Base-by-base conservation (phyloP, 2,888 invertebrate genomes). In the Apamea crenata region DNA sequence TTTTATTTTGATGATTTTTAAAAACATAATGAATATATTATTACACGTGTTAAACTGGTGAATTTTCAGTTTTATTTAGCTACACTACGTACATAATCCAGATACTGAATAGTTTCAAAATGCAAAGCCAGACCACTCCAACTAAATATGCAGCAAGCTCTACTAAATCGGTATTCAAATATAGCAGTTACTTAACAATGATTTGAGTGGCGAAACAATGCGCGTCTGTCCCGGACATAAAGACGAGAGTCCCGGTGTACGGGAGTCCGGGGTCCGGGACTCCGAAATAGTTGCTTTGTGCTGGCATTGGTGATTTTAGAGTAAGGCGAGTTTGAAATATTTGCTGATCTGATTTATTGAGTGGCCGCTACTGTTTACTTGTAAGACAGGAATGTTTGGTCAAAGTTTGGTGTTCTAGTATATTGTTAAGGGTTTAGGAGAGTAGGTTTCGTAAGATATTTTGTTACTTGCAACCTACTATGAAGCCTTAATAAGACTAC, bases 271-370 rank as follows among this genome's bases (percentile, higher is more conserved):
- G 36, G 40, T 61, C 44, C 40, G 36, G 61, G 71, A 72, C 59
- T 75, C 32, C 29, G 18, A 81, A 88, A 88, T 89, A 87, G 77
- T 85, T 88, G 81, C 89, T 88, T 85, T 88, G 81, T 81, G 68
- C 67, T 75, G 5, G 61, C 80, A 73, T 75, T 69, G 79, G 72
- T 80, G 80, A 78, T 80, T 83, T 80, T 71, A 77, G 68, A 67
- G 77, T 63, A 59, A 76, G 71, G 69, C 79, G 40, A 87, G 89
- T 88, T 83, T 81, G 69, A 80, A 82, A 85, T 82, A 82, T 72
- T 87, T 82, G 79, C 50, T 70, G 74, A 79, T 80, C 72, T 88
- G 78, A 85, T 80, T 87, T 89, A 85, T 87, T 82, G 80, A 83
- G 81, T 80, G 78, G 76, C 61, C 36, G 14, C 56, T 61, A 14